Evolutionary conservation across 2,797 vertebrate genomes (phyloP), one percentile per base, ranked within the genome.

Genomic region (Furcifer pardalis): DNA sequence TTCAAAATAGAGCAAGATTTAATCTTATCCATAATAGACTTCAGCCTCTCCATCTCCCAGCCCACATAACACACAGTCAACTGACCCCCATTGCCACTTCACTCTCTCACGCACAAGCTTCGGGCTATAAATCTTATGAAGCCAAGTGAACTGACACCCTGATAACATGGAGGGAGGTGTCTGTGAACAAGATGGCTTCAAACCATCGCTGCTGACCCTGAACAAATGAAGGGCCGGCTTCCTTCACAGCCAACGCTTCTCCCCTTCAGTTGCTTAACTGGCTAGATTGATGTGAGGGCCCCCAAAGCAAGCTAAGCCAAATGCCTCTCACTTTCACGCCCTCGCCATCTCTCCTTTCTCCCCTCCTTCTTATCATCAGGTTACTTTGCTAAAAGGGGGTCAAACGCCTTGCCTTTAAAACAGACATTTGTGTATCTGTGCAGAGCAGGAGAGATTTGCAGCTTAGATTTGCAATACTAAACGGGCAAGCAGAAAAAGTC

Each of bases 181-280:
- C 95, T 93, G 90, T 93, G 93, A 95, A 95, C 95, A 96, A 95
- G 95, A 96, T 94, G 94, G 93, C 95, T 94, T 96, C 69, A 87
- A 94, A 95, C 92, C 90, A 84, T 83, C 77, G 90, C 91, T 93
- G 91, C 32, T 95, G 95, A 96, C 95, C 96, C 95, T 91, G 94
- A 95, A 95, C 95, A 95, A 95, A 96, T 96, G 94, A 92, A 94
- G 94, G 93, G 88, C 86, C 83, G 76, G 91, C 49, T 95, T 92
- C 91, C 93, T 93, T 91, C 92, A 91, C 93, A 89, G 89, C 76
- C 91, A 79, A 85, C 8, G 2, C 92, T 91, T 91, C 85, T 93
- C 87, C 81, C 92, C 94, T 96, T 95, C 96, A 95, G 94, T 96
- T 94, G 94, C 92, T 91, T 94, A 92, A 87, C 87, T 0, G 44